Base-by-base conservation (phyloP, 2,113 vertebrate species). In the Sarotherodon lohbergeri region DNA sequence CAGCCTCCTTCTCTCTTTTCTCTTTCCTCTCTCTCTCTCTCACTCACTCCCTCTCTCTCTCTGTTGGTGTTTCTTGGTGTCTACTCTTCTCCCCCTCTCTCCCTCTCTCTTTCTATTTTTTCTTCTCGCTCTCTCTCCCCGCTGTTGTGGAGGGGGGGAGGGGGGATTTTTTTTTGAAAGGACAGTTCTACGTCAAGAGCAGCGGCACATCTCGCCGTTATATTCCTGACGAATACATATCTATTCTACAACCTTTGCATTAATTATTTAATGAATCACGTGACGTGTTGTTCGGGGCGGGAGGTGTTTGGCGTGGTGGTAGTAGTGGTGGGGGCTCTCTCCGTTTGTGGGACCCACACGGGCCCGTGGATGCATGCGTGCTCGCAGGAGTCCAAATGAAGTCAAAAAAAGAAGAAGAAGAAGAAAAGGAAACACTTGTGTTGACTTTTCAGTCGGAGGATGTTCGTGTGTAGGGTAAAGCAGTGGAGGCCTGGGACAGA, bases 201-300 rank as follows among this genome's bases (percentile, higher is more conserved):
- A 97, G 97, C 89, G 97, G 96, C 97, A 92, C 96, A 97, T 96
- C 97, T 88, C 96, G 96, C 90, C 96, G 81, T 86, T 84, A 97
- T 98, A 98, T 98, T 98, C 97, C 97, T 98, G 98, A 97, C 97
- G 97, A 98, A 98, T 98, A 97, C 97, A 98, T 98, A 98, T 98
- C 98, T 97, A 97, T 98, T 98, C 97, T 98, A 98, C 98, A 98
- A 97, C 96, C 97, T 97, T 97, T 97, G 97, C 98, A 99, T 98
- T 98, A 97, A 99, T 98, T 98, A 98, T 98, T 98, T 97, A 98
- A 98, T 97, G 97, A 98, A 96, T 97, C 98, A 98, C 98, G 98
- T 99, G 98, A 97, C 94, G 94, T 80, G 90, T 93, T 95, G 95
- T 97, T 97, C 96, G 14, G 95, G 96, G 96, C 96, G 95, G 96